Percentiles rank a stretch among this genome's conserved stretches.
phyloP scores from a whole-genome alignment of 2,797 vertebrate species.

The Xyrichtys novacula region DNA sequence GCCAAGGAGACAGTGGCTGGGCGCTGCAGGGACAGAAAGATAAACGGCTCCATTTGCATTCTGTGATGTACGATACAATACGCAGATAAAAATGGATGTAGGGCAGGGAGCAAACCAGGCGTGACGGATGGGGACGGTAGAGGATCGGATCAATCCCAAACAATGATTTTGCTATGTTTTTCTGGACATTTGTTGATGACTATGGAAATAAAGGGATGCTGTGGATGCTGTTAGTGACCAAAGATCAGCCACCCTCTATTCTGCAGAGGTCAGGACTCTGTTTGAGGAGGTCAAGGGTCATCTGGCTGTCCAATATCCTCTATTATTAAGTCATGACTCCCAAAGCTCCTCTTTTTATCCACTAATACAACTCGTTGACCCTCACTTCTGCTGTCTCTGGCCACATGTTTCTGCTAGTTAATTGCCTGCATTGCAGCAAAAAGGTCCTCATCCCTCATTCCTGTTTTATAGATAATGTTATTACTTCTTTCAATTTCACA shows the following conservation, averaged over 20 bases:
- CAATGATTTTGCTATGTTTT: constrained; percentile 69
- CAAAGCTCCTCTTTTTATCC: constrained; percentile 30
- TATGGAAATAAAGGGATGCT: constrained; percentile 24
- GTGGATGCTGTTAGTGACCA: constrained; percentile 23
- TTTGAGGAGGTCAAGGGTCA: constrained; percentile 30
- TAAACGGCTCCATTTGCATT: constrained; percentile 77
- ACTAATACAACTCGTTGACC: constrained; percentile 44
- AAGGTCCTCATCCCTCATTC: constrained; percentile 42
- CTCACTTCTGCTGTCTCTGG: constrained; percentile 7
- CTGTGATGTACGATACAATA: constrained; percentile 79
- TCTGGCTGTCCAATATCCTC: constrained; percentile 21
- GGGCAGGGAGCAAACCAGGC: constrained; percentile 47
- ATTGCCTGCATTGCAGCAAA: constrained; percentile 53
- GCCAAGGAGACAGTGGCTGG: constrained; percentile 48
- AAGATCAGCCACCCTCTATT: constrained; percentile 40
- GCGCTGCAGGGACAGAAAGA: constrained; percentile 70
- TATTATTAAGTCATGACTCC: constrained; percentile 13
- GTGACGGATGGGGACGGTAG: constrained; percentile 64
- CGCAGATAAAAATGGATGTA: constrained; percentile 73
- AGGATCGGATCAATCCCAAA: constrained; percentile 67
- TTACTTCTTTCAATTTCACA: constrained; percentile 68
- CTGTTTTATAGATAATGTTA: constrained; percentile 48
- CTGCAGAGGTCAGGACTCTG: constrained; percentile 27
- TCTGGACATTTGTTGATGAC: constrained; percentile 34
- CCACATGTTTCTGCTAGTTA: constrained; percentile 38